Evolutionary conservation across 2,888 invertebrate genomes (phyloP).

Genomic region (Boloria selene): DNA sequence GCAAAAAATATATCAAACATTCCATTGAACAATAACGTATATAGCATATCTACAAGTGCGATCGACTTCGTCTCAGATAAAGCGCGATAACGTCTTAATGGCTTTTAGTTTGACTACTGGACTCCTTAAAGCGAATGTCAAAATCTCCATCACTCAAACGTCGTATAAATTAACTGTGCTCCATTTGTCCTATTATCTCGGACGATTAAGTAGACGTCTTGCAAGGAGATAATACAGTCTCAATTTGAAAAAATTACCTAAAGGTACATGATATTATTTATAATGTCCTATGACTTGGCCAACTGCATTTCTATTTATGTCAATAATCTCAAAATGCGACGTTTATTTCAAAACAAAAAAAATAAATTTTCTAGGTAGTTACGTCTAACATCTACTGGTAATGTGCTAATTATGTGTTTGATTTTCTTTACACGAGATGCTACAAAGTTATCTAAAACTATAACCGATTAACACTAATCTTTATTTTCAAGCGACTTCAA

Average conservation of each 20-base stretch:
- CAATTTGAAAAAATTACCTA: background rate
- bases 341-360: too few relatives aligned
- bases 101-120: slow-evolving; percentile 46
- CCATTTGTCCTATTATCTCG: slow-evolving; percentile 33
- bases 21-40: slow-evolving; percentile 29
- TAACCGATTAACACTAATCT: too few relatives aligned
- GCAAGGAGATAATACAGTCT: slow-evolving; percentile 37
- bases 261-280: background rate
- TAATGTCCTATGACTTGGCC: too few relatives aligned
- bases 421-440: too few relatives aligned
- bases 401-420: too few relatives aligned
- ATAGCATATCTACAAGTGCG: slow-evolving; percentile 47
- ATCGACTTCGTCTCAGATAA: slow-evolving; percentile 48
- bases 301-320: too few relatives aligned
- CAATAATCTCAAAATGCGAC: too few relatives aligned
- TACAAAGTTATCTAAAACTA: too few relatives aligned
- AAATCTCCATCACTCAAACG: slow-evolving; percentile 45
- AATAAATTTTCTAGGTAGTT: too few relatives aligned
- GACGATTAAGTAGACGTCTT: slow-evolving; percentile 33
- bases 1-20: slow-evolving; percentile 27
- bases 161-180: slow-evolving; percentile 39
- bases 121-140: slow-evolving; percentile 42
- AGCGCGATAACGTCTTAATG: slow-evolving; percentile 59
- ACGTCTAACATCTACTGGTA: too few relatives aligned
- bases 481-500: too few relatives aligned